These are phyloP conservation scores for Oryzias celebensis DNA, from an alignment of 2,113 vertebrate species.

Conservation along the genomic window DNA sequence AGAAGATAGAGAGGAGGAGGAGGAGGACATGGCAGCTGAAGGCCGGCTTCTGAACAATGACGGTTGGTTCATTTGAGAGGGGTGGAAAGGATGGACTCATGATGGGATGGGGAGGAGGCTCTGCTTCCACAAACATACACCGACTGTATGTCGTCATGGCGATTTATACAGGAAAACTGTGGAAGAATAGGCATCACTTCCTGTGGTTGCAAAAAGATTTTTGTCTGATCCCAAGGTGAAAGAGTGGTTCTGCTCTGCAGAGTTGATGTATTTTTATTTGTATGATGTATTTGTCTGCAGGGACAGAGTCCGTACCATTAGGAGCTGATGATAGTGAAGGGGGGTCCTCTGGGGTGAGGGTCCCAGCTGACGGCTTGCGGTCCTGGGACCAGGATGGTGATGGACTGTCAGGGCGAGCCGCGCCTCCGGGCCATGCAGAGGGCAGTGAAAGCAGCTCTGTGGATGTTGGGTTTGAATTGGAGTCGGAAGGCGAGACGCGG, in stretches of 20 bases:
- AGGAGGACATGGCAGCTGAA: neutral
- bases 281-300: constrained; percentile 22
- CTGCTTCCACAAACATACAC: neutral
- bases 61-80: constrained; percentile 20
- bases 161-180: no score
- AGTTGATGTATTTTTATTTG: no score
- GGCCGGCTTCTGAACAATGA: constrained; percentile 41
- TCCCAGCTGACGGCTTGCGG: neutral
- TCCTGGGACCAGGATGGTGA: constrained; percentile 34
- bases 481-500: neutral
- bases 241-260: no score
- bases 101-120: no score
- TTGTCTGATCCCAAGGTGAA: no score
- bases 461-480: constrained; percentile 28
- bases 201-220: no score
- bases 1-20: constrained; percentile 44
- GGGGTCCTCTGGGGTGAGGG: constrained; percentile 4
- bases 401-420: neutral
- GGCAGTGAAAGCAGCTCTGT: neutral
- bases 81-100: no score
- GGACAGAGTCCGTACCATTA: neutral
- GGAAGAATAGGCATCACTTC: no score
- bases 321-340: constrained; percentile 8
- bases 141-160: neutral
- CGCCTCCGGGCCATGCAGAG: constrained; percentile 1